These are phyloP conservation scores for Macrostomum lignano DNA, from an alignment of 1,140 invertebrate genomes.

Conservation along the genomic window DNA sequence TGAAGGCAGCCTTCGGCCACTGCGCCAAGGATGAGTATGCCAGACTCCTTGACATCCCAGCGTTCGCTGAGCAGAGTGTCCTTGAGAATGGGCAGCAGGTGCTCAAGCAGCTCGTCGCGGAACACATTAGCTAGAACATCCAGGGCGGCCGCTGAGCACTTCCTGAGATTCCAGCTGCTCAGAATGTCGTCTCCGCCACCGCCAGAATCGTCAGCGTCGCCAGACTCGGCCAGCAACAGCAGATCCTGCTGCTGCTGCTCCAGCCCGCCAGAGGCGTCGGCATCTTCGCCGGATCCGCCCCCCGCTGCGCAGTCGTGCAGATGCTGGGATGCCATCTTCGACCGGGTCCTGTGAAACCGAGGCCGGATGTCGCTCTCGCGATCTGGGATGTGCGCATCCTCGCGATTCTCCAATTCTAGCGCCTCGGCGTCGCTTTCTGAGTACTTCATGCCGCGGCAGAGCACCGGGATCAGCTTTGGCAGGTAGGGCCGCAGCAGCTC, in stretches of 20 bases:
- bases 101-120: slow-evolving; percentile 63
- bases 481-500: no score
- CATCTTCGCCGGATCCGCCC: slow-evolving; percentile 28
- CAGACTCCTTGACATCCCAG: slow-evolving; percentile 87
- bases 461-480: no score
- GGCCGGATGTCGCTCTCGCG: slow-evolving; percentile 86
- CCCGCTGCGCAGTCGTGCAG: no score
- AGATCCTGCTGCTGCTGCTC: slow-evolving; percentile 7
- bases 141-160: slow-evolving; percentile 85
- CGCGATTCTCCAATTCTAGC: no score
- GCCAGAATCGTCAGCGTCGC: slow-evolving; percentile 43
- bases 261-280: no score
- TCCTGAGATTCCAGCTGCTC: slow-evolving; percentile 83
- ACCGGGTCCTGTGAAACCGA: slow-evolving; percentile 58
- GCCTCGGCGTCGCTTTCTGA: no score
- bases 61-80: slow-evolving; percentile 76
- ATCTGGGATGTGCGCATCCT: slow-evolving; percentile 86
- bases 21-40: slow-evolving; percentile 71
- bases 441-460: no score
- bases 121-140: slow-evolving; percentile 92
- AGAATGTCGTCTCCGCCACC: slow-evolving; percentile 51
- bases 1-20: slow-evolving; percentile 97
- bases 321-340: no score
- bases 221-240: slow-evolving; percentile 7
- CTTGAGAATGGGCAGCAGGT: slow-evolving; percentile 74